phyloP scores from a whole-genome alignment of 2,113 vertebrate genomes.

The Rousettus leschenaultii region DNA sequence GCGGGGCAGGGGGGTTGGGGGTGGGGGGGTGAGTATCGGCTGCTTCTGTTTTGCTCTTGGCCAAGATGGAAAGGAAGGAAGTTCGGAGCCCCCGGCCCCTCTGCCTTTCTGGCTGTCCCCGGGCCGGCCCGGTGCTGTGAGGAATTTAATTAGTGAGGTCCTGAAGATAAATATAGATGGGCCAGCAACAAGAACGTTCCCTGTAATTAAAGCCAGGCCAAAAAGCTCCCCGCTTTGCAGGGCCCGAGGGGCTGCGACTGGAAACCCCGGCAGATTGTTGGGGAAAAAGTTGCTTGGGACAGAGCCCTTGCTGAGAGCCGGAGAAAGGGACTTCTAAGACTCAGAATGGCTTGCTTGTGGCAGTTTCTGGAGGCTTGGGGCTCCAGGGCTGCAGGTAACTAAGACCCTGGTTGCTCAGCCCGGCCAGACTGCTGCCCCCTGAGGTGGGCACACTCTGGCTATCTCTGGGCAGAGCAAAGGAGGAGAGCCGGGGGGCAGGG shows the following conservation, averaged over 20 bases:
- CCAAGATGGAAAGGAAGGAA: constrained; percentile 65
- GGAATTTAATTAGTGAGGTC: constrained; percentile 78
- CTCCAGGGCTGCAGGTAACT: not conserved
- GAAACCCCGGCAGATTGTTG: not conserved
- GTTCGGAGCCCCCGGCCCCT: constrained; percentile 66
- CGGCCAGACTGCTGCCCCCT: not conserved
- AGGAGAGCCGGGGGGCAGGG: not conserved
- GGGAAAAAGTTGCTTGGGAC: constrained; percentile 24
- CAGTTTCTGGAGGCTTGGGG: not conserved
- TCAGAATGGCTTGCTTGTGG: accelerated
- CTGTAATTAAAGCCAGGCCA: constrained; percentile 80
- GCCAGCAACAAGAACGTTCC: constrained; percentile 68
- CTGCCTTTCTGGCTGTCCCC: not conserved
- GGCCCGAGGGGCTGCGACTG: constrained; percentile 29
- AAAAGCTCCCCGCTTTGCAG: constrained; percentile 59
- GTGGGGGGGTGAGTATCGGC: not conserved
- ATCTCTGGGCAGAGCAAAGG: not conserved
- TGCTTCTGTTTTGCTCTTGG: constrained; percentile 60
- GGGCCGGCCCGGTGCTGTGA: constrained; percentile 57
- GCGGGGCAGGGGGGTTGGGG: not conserved
- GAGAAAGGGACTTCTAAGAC: not conserved
- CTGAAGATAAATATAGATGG: constrained; percentile 78
- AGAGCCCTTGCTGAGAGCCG: not conserved
- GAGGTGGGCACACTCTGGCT: not conserved
- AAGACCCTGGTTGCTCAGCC: not conserved